phyloP scores from a whole-genome alignment of 2,113 vertebrate genomes.

The Nestor notabilis region DNA sequence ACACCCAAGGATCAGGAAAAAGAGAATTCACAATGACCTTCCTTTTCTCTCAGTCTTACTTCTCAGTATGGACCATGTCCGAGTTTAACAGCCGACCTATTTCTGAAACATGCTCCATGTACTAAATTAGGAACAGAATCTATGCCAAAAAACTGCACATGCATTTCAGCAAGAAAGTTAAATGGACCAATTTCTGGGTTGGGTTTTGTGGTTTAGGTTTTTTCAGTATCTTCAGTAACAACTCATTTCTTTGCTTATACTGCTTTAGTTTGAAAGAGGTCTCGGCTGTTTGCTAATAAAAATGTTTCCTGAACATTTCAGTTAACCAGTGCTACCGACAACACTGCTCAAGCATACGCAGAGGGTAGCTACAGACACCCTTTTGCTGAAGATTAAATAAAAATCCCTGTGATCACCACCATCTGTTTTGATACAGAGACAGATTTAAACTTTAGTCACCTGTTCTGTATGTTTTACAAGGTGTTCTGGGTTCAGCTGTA shows the following conservation, averaged over 20 bases:
- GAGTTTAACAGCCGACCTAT: conserved; percentile 61
- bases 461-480: neutral
- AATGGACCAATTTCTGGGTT: neutral
- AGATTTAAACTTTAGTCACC: neutral
- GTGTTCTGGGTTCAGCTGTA: neutral
- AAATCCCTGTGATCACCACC: neutral
- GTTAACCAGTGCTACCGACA: neutral
- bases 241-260: neutral
- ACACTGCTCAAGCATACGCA: neutral
- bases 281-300: neutral
- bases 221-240: neutral
- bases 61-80: neutral
- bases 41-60: conserved; percentile 5
- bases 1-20: neutral
- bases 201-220: neutral
- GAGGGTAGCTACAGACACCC: neutral
- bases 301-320: neutral
- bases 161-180: conserved; percentile 3
- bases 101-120: conserved; percentile 32
- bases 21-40: neutral
- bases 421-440: neutral
- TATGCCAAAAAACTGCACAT: conserved; percentile 40
- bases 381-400: neutral
- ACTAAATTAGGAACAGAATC: conserved; percentile 61
- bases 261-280: neutral